Conservation (phyloP, 1,140 invertebrate species). For the Rhopalosiphum maidis region DNA sequence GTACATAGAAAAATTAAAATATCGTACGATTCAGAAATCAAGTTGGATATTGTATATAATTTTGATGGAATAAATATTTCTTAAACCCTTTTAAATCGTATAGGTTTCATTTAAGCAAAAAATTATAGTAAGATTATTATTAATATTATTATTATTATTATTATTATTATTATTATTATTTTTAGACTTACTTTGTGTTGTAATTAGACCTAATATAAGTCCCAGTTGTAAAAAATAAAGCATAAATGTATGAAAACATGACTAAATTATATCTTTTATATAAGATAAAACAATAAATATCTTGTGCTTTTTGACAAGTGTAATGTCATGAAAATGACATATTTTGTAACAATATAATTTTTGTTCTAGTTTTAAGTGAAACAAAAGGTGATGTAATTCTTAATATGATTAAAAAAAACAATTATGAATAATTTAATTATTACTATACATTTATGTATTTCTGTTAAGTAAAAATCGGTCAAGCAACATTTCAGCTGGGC, state of each 20-base stretch:
- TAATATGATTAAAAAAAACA: conserved; percentile 48
- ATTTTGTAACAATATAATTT: conserved; percentile 53
- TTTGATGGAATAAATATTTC: conserved; percentile 34
- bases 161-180: conserved; percentile 28
- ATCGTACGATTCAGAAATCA: background rate
- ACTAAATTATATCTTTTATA: conserved; percentile 52
- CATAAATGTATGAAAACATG: conserved; percentile 46
- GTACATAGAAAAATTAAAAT: conserved; percentile 40
- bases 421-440: conserved; percentile 51
- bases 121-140: conserved; percentile 46
- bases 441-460: conserved; percentile 55
- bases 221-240: conserved; percentile 54
- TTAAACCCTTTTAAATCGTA: conserved; percentile 42
- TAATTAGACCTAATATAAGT: conserved; percentile 55
- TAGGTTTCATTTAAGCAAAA: conserved; percentile 43
- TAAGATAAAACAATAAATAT: conserved; percentile 52
- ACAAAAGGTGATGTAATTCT: conserved; percentile 58
- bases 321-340: conserved; percentile 11
- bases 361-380: conserved; percentile 57
- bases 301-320: conserved; percentile 43
- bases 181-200: conserved; percentile 54
- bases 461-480: conserved; percentile 56
- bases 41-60: conserved; percentile 50
- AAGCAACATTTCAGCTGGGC: conserved; percentile 45
- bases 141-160: conserved; percentile 33